These are phyloP conservation scores for Apogon talboti DNA, from an alignment of 2,797 vertebrate genomes.

Conservation along the genomic window DNA sequence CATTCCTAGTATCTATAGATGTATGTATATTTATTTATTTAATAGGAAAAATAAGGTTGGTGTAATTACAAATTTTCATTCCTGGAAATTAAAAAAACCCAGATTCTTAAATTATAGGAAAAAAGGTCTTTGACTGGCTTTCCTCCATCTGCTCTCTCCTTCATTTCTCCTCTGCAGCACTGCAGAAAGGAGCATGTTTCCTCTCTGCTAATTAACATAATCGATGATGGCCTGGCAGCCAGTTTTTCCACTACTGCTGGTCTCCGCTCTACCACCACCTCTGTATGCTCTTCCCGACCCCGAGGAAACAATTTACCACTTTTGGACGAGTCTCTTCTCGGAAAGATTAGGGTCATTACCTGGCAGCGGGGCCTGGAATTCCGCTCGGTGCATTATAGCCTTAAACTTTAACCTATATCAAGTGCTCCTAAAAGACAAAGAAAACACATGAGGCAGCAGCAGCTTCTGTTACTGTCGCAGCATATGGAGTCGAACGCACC, in stretches of 20 bases:
- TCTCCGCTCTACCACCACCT: conserved; percentile 23
- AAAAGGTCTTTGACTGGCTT: conserved; percentile 1
- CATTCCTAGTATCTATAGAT: no score
- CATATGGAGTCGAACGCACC: conserved; percentile 1
- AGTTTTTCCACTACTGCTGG: conserved; percentile 29
- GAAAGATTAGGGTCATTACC: conserved; percentile 73
- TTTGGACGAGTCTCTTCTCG: conserved; percentile 52
- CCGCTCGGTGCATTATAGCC: conserved; percentile 54
- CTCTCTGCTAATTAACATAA: conserved; percentile 65
- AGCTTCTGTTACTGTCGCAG: conserved; percentile 30
- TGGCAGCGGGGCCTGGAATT: conserved; percentile 46
- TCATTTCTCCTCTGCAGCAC: conserved; percentile 33
- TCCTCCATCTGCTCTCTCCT: conserved; percentile 7
- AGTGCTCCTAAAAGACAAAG: conserved; percentile 34
- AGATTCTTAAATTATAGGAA: not conserved
- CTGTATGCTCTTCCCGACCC: conserved; percentile 25
- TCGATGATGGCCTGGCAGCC: conserved; percentile 51
- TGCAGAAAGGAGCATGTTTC: conserved; percentile 52
- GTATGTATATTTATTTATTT: no score
- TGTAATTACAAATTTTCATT: no score
- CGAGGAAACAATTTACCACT: conserved; percentile 44
- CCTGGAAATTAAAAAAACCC: no score
- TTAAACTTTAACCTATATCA: conserved; percentile 66
- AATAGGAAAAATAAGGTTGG: no score
- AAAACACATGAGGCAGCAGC: conserved; percentile 61